These are phyloP conservation scores for Silvanus unidentatus DNA, from an alignment of 2,888 invertebrate genomes.

Conservation along the genomic window DNA sequence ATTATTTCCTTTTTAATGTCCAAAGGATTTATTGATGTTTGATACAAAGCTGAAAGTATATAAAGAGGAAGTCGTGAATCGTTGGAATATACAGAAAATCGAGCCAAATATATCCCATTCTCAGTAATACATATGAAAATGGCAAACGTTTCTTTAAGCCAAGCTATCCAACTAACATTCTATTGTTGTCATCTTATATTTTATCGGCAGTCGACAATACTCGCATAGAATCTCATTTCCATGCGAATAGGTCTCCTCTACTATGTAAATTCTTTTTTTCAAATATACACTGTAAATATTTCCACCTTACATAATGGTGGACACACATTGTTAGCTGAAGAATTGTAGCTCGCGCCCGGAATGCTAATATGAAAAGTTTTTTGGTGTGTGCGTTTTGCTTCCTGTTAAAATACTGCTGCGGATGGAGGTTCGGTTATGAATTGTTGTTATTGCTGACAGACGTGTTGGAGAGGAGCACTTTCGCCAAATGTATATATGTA, in stretches of 20 bases:
- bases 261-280: slow-evolving; percentile 45
- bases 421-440: too few species aligned
- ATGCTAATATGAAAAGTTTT: slow-evolving; percentile 21
- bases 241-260: slow-evolving; percentile 46
- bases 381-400: neutral
- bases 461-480: neutral
- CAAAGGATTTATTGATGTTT: neutral
- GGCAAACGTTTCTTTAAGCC: slow-evolving; percentile 33
- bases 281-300: slow-evolving; percentile 44
- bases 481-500: neutral
- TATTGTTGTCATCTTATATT: slow-evolving; percentile 48
- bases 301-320: slow-evolving; percentile 42
- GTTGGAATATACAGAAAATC: slow-evolving; percentile 40
- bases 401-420: too few species aligned
- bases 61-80: slow-evolving; percentile 42
- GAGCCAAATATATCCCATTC: slow-evolving; percentile 41
- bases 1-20: neutral
- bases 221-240: slow-evolving; percentile 44
- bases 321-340: slow-evolving; percentile 35
- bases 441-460: too few species aligned
- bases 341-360: slow-evolving; percentile 30
- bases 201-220: slow-evolving; percentile 46
- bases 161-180: slow-evolving; percentile 41
- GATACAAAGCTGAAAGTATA: neutral
- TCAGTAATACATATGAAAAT: slow-evolving; percentile 30